Conservation (phyloP, 1,140 invertebrate genomes). For the Stegodyphus dumicola region DNA sequence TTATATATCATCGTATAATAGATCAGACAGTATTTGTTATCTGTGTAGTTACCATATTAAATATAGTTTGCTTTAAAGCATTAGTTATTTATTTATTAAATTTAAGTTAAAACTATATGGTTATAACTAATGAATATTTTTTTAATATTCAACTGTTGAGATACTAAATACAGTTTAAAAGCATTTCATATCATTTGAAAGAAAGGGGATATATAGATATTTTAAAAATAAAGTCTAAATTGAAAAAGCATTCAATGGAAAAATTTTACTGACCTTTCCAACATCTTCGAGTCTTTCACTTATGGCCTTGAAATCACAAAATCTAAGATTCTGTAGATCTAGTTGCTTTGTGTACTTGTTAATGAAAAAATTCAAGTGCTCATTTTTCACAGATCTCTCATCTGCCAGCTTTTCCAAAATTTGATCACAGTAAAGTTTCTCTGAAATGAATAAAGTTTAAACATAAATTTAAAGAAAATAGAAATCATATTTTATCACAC, state of each 20-base stretch:
- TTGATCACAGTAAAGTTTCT: constrained; percentile 23
- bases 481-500: too few relatives aligned
- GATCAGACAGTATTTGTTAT: too few relatives aligned
- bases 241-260: background rate
- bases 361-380: constrained; percentile 32
- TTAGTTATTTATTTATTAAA: background rate
- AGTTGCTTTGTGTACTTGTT: constrained; percentile 34
- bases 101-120: background rate
- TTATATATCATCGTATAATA: too few relatives aligned
- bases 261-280: constrained; percentile 33
- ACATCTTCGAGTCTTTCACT: constrained; percentile 32
- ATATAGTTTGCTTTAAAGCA: background rate
- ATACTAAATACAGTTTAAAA: background rate
- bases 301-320: constrained; percentile 34
- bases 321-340: constrained; percentile 9
- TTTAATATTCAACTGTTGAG: background rate
- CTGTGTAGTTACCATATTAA: background rate
- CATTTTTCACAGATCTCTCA: constrained; percentile 1
- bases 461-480: too few relatives aligned
- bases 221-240: background rate
- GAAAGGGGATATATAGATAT: background rate
- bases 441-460: background rate
- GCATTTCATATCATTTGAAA: background rate
- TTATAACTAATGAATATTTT: background rate
- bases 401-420: constrained; percentile 6